A percentile compares a stretch with the other conserved stretches of the same genome.
Evolutionary conservation across 2,888 invertebrate genomes (phyloP).

Genomic region (Zaprionus lineosus): DNA sequence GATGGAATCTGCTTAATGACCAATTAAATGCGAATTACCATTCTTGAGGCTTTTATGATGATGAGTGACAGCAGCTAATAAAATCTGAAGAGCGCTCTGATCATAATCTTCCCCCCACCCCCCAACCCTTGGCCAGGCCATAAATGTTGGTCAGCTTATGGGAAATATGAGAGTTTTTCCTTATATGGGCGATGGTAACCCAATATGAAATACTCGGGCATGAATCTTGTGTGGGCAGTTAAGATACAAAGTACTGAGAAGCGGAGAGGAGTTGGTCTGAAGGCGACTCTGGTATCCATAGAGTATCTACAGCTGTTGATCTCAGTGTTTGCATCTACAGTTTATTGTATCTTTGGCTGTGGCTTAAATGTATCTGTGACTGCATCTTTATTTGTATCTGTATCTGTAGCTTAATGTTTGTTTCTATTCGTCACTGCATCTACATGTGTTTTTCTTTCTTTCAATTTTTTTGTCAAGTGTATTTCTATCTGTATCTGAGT

Average conservation of each 20-base stretch:
- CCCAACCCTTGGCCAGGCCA: constrained; percentile 34
- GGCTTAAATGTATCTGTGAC: too few species aligned
- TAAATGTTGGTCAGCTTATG: constrained; percentile 19
- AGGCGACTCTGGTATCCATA: too few species aligned
- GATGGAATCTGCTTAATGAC: constrained; percentile 54
- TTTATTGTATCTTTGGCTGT: too few species aligned
- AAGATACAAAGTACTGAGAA: background rate
- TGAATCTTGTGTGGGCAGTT: constrained; percentile 10
- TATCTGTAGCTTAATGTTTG: too few species aligned
- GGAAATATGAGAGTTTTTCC: constrained; percentile 54
- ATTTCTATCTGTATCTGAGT: background rate
- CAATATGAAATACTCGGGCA: constrained; percentile 19
- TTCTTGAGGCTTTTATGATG: constrained; percentile 41
- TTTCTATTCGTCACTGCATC: too few species aligned
- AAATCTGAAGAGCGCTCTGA: constrained; percentile 29
- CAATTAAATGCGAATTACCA: constrained; percentile 47
- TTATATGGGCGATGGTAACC: constrained; percentile 44
- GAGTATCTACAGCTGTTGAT: too few species aligned
- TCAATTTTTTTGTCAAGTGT: too few species aligned
- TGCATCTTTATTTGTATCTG: background rate
- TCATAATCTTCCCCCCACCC: constrained; percentile 13
- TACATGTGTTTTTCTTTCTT: too few species aligned
- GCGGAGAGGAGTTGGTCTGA: background rate
- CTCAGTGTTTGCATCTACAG: too few species aligned
- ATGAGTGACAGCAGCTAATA: constrained; percentile 65